Base-by-base conservation (phyloP, 2,888 invertebrate species). In the Apamea monoglypha region DNA sequence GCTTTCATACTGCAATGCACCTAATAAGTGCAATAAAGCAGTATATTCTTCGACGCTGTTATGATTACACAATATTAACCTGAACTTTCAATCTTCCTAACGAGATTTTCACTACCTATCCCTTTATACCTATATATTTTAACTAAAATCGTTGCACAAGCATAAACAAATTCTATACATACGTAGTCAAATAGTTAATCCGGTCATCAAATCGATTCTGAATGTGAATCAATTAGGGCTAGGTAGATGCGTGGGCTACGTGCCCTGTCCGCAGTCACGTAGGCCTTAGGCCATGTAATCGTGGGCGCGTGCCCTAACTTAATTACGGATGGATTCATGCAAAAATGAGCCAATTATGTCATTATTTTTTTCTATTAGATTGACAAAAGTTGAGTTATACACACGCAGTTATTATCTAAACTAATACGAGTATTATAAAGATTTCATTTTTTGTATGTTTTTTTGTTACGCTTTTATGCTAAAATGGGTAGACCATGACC, bases 191-290 rank as follows among this genome's bases (percentile, higher is more conserved):
- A n/a, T 25, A 84, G 78, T 88, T 89, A 88, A 93, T 92, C 89
- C 91, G 93, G 94, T 92, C 92, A 94, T 91, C 90, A 88, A 92
- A 93, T 93, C 80, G 89, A 91, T 92, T 92, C 81, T 87, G 82
- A 91, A 91, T 91, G 89, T 85, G 73, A 89, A 88, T 90, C 92
- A 85, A 95, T 95, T 94, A 94, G 89, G 87, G 90, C 85, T 90
- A 90, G 88, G 89, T 91, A 90, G 86, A 74, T 90, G 88, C 76
- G 82, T 87, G 85, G 78, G 80, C 82, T 87, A 85, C 86, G 92
- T 89, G 91, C 89, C 91, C 93, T 95, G 95, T 86, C 83, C 78
- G 68, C 66, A 91, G 95, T 96, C 96, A 96, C 96, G 96, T 96
- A 96, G 94, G 91, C 95, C 88, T 88, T 88, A 80, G 83, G 59